Conservation (phyloP, 1,140 invertebrate species). For the Tetramorium parvispinum region DNA sequence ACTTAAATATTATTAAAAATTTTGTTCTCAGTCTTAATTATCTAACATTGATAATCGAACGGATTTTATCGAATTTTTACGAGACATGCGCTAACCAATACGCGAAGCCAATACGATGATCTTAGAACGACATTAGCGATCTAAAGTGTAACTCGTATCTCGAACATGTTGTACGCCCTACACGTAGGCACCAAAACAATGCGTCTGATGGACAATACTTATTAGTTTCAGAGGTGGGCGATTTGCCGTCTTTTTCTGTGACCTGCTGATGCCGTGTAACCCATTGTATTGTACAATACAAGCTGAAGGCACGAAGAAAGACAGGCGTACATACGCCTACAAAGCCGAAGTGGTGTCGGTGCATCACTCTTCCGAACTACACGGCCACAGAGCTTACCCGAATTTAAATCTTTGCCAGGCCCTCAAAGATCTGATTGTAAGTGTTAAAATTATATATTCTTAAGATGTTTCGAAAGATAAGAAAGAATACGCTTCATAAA, state of each 20-base stretch:
- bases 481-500: constrained; percentile 11
- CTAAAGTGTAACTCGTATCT: constrained; percentile 73
- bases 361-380: constrained; percentile 71
- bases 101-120: constrained; percentile 51
- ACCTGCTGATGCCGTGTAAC: constrained; percentile 68
- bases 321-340: constrained; percentile 77
- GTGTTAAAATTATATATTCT: background rate
- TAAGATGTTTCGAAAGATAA: background rate
- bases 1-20: constrained; percentile 1
- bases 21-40: background rate
- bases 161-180: constrained; percentile 69
- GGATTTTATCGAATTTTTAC: background rate
- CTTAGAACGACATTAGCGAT: constrained; percentile 56
- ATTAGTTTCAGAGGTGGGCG: constrained; percentile 81
- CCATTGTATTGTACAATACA: constrained; percentile 79
- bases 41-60: background rate
- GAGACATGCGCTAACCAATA: constrained; percentile 48
- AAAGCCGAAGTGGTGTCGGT: constrained; percentile 74
- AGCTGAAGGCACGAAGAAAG: constrained; percentile 74
- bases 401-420: constrained; percentile 43
- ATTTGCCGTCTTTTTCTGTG: constrained; percentile 65
- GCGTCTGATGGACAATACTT: constrained; percentile 80
- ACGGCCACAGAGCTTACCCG: constrained; percentile 39
- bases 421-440: background rate
- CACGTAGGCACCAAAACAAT: constrained; percentile 81